A percentile compares a stretch with the other conserved stretches of the same genome.
Evolutionary conservation across 2,113 vertebrate species (phyloP).

Genomic region (Elephantulus edwardii): DNA sequence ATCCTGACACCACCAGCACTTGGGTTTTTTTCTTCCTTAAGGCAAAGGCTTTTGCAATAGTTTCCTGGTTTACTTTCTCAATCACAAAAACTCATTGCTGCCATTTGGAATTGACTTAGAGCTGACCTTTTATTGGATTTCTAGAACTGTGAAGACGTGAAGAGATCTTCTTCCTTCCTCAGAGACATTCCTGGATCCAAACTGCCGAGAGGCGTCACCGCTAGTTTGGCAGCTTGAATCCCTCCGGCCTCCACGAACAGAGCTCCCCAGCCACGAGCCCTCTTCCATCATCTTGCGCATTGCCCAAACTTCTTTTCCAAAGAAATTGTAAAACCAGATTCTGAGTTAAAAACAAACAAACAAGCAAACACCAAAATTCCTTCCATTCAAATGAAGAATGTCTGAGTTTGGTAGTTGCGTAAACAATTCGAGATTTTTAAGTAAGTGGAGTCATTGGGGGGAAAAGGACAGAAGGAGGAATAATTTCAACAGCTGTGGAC

Average conservation of each 20-base stretch:
- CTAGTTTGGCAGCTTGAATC: too few relatives aligned
- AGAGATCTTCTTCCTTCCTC: too few relatives aligned
- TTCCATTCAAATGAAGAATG: slow-evolving; percentile 14
- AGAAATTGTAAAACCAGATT: background rate
- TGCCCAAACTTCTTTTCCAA: background rate
- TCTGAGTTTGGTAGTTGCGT: background rate
- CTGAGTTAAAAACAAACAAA: too few relatives aligned
- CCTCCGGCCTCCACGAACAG: too few relatives aligned
- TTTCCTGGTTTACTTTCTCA: background rate
- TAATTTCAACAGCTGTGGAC: too few relatives aligned
- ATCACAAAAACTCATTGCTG: too few relatives aligned
- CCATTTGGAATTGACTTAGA: too few relatives aligned
- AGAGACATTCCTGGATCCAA: too few relatives aligned
- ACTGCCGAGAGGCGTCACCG: too few relatives aligned
- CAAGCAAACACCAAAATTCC: too few relatives aligned
- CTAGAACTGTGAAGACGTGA: too few relatives aligned
- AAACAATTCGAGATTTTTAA: slow-evolving; percentile 7
- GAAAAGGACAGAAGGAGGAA: background rate
- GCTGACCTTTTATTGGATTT: too few relatives aligned
- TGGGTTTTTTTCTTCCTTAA: slow-evolving; percentile 4
- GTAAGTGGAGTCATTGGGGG: background rate
- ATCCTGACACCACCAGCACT: background rate
- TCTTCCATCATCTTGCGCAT: background rate
- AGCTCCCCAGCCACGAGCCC: background rate
- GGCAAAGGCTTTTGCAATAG: background rate